A percentile compares a stretch with the other conserved stretches of the same genome.
Evolutionary conservation across 2,888 invertebrate genomes (phyloP).

Genomic region (Drosophila kuntzei): DNA sequence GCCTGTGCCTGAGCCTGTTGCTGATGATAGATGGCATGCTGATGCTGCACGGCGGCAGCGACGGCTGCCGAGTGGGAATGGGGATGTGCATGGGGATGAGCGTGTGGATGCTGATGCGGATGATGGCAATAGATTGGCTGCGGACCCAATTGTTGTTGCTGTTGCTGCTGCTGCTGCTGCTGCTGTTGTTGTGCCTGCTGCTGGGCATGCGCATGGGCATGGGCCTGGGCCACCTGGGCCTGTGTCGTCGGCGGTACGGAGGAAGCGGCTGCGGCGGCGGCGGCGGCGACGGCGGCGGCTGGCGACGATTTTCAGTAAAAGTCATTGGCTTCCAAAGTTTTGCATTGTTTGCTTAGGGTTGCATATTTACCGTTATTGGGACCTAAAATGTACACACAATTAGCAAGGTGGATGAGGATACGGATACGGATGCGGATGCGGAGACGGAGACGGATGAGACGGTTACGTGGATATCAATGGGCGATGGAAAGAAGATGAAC

Average conservation of each 20-base stretch:
- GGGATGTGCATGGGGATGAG: constrained; percentile 84
- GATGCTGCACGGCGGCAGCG: constrained; percentile 86
- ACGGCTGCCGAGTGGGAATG: constrained; percentile 86
- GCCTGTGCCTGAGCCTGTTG: constrained; percentile 66
- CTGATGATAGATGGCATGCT: constrained; percentile 86
- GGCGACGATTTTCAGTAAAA: constrained; percentile 95
- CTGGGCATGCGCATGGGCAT: constrained; percentile 48
- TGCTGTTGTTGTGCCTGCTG: constrained; percentile 55
- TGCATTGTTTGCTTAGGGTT: constrained; percentile 98
- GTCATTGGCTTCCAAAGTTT: constrained; percentile 96
- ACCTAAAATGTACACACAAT: constrained; percentile 85
- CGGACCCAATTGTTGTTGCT: constrained; percentile 79
- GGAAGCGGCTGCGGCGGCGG: constrained; percentile 54
- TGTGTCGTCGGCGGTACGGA: constrained; percentile 83
- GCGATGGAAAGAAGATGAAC: neutral
- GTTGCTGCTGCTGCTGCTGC: constrained; percentile 65
- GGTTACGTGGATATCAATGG: constrained; percentile 1
- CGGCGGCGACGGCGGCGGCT: constrained; percentile 85
- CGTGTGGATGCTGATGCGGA: constrained; percentile 85
- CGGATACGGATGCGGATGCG: constrained; percentile 58
- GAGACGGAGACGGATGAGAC: constrained; percentile 29
- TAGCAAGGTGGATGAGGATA: constrained; percentile 73
- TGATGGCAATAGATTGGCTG: constrained; percentile 85
- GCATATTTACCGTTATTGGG: constrained; percentile 96
- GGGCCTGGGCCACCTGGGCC: constrained; percentile 62